phyloP scores from a whole-genome alignment of 2,888 invertebrate species.

The Corbicula japonica region DNA sequence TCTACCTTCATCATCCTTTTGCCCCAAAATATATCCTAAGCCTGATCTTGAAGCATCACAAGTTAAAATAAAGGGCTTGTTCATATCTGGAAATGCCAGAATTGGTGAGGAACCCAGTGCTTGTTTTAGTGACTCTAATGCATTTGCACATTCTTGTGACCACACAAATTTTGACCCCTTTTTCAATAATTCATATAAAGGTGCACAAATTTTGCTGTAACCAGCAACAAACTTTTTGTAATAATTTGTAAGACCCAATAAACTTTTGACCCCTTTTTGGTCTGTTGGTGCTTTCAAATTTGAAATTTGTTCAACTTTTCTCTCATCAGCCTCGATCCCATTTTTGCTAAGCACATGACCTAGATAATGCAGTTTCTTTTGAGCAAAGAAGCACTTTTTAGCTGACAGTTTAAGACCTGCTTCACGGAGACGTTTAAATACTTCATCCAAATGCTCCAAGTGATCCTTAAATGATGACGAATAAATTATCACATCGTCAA shows the following conservation, averaged over 20 bases:
- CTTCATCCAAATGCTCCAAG: conserved; percentile 31
- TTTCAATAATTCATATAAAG: conserved; percentile 43
- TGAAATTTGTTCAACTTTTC: conserved; percentile 50
- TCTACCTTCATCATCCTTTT: conserved; percentile 44
- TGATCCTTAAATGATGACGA: conserved; percentile 32
- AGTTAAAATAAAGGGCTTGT: conserved; percentile 55
- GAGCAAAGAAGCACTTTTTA: conserved; percentile 25
- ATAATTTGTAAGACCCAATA: conserved; percentile 63
- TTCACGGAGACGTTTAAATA: conserved; percentile 23
- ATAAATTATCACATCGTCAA: conserved; percentile 48
- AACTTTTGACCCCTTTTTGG: conserved; percentile 51
- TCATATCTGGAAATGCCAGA: conserved; percentile 59
- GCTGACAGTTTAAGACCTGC: conserved; percentile 38
- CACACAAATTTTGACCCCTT: conserved; percentile 32
- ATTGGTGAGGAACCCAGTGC: conserved; percentile 56
- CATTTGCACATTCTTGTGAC: conserved; percentile 52
- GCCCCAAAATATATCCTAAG: conserved; percentile 62
- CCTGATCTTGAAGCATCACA: conserved; percentile 57
- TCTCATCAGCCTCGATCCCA: conserved; percentile 50
- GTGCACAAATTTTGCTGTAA: conserved; percentile 53
- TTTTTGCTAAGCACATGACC: conserved; percentile 53
- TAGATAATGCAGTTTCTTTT: conserved; percentile 47
- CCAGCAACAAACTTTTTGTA: conserved; percentile 54
- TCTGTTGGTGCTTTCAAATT: conserved; percentile 43
- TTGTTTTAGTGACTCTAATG: conserved; percentile 56